These are phyloP conservation scores for Apostichopus japonicus DNA, from an alignment of 35 echinoderm and acorn worm species.

Conservation along the genomic window DNA sequence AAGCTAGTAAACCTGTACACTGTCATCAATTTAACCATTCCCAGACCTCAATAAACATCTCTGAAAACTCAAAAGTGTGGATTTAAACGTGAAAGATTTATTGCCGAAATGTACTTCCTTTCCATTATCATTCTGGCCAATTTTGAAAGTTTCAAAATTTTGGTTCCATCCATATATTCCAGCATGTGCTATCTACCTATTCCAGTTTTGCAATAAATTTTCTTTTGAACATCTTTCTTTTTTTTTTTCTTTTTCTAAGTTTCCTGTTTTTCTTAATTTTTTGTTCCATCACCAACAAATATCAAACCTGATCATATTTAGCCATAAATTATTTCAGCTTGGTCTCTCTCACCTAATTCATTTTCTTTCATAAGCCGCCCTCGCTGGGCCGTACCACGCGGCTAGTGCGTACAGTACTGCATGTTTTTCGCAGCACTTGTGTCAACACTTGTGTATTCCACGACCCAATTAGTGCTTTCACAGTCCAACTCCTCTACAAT, in stretches of 20 bases:
- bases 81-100: not conserved
- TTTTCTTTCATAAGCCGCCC: conserved; percentile 16
- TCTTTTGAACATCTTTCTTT: not conserved
- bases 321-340: conserved; percentile 36
- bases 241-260: not conserved
- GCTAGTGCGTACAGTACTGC: not conserved
- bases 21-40: too few relatives aligned
- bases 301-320: conserved; percentile 24
- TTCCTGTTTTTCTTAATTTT: not conserved
- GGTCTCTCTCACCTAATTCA: not conserved
- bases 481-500: conserved; percentile 27
- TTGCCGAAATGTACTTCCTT: not conserved
- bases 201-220: not conserved
- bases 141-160: too few relatives aligned
- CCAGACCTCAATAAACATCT: too few relatives aligned
- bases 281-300: conserved; percentile 37
- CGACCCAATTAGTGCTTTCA: conserved; percentile 45
- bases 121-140: not conserved
- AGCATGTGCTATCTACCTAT: not conserved
- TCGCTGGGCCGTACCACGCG: not conserved
- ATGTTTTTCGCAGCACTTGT: conserved; percentile 9
- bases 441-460: conserved; percentile 46
- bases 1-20: too few relatives aligned
- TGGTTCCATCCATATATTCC: too few relatives aligned
- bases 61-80: too few relatives aligned